Conservation (phyloP, 1,140 invertebrate species). For the Pseudomyrmex gracilis region DNA sequence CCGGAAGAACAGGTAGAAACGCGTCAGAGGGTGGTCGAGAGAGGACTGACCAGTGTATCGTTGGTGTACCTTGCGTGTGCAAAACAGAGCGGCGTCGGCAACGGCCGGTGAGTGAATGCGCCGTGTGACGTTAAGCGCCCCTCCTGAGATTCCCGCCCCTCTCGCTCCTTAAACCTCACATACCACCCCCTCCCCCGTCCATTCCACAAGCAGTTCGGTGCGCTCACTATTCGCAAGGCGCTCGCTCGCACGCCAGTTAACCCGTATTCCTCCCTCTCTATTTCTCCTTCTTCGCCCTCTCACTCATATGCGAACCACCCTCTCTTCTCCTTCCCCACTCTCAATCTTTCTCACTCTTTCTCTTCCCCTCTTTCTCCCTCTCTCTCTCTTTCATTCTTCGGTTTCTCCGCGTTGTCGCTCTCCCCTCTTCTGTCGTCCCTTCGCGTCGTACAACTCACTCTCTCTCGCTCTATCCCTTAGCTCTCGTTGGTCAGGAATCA, state of each 20-base stretch:
- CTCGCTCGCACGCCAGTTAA: constrained; percentile 66
- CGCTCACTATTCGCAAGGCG: constrained; percentile 67
- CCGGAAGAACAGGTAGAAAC: too few relatives aligned
- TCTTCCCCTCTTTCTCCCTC: neutral
- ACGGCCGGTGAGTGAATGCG: constrained; percentile 85
- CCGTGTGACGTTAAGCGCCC: constrained; percentile 79
- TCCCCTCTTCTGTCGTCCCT: constrained; percentile 65
- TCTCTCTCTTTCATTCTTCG: constrained; percentile 43
- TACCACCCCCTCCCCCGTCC: constrained; percentile 46
- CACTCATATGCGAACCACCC: constrained; percentile 58
- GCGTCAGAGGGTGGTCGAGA: constrained; percentile 42
- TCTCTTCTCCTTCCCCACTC: constrained; percentile 13
- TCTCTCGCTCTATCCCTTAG: constrained; percentile 45
- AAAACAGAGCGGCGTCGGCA: constrained; percentile 80
- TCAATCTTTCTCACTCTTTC: constrained; percentile 36
- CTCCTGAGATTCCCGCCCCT: constrained; percentile 79
- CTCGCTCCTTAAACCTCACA: constrained; percentile 66
- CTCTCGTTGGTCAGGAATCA: constrained; percentile 14
- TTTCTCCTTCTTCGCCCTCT: constrained; percentile 25
- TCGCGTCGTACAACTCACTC: constrained; percentile 50
- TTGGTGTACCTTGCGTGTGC: constrained; percentile 75
- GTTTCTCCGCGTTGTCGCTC: constrained; percentile 55
- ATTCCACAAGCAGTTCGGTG: constrained; percentile 44
- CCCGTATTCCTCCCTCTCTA: constrained; percentile 43
- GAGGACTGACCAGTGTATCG: constrained; percentile 78